phyloP scores from a whole-genome alignment of 2,888 invertebrate genomes.

The Apomyelois bistriatella region DNA sequence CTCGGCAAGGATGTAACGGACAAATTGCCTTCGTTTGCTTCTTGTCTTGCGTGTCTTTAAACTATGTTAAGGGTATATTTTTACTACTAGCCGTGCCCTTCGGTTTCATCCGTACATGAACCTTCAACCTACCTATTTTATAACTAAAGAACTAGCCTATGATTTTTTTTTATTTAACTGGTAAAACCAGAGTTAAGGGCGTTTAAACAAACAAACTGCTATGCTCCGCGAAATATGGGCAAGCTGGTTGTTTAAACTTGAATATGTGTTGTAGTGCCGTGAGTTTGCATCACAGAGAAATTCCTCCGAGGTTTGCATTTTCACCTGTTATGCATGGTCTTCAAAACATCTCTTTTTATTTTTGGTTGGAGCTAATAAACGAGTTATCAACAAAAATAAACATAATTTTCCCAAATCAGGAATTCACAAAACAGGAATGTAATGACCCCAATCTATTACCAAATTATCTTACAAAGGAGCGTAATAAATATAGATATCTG shows the following conservation, averaged over 20 bases:
- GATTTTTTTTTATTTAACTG: too few relatives aligned
- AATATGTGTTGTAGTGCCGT: too few relatives aligned
- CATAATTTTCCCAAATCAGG: neutral
- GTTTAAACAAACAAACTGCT: too few relatives aligned
- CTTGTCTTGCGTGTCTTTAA: conserved; percentile 15
- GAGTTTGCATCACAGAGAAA: too few relatives aligned
- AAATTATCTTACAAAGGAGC: conserved; percentile 69
- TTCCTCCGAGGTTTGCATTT: too few relatives aligned
- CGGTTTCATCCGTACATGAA: too few relatives aligned
- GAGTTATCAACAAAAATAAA: neutral
- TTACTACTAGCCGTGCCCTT: neutral
- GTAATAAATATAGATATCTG: conserved; percentile 75
- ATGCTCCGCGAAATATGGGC: too few relatives aligned
- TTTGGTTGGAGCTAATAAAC: neutral
- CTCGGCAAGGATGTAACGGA: conserved; percentile 41
- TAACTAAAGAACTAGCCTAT: too few relatives aligned
- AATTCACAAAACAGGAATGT: conserved; percentile 41
- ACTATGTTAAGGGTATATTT: conserved; percentile 4
- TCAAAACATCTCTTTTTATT: neutral
- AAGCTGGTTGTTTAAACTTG: too few relatives aligned
- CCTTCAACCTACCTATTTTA: too few relatives aligned
- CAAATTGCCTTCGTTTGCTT: conserved; percentile 65
- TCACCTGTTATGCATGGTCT: too few relatives aligned
- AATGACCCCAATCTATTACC: conserved; percentile 72
- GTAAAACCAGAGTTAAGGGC: too few relatives aligned